These are phyloP conservation scores for Rhopalosiphum nymphaeae DNA, from an alignment of 2,888 invertebrate genomes.

Conservation along the genomic window DNA sequence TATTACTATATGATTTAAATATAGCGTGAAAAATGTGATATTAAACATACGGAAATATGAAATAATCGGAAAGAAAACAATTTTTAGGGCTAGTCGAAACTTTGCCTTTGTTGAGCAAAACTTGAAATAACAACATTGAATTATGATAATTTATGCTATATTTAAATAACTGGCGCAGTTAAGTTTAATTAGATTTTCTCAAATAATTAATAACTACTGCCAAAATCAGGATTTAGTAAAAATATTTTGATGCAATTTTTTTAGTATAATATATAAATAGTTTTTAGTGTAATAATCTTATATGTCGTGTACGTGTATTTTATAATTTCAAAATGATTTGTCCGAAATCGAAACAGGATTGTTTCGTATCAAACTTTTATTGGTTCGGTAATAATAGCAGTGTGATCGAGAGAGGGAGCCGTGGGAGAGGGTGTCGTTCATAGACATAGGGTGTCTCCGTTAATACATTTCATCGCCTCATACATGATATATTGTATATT, in stretches of 20 bases:
- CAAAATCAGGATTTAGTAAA: not conserved
- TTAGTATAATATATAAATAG: not conserved
- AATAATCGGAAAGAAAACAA: not conserved
- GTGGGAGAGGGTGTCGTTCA: not conserved
- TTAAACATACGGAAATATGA: not conserved
- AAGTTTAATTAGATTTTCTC: not conserved
- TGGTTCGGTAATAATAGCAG: not conserved
- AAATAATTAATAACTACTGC: not conserved
- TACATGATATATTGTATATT: not conserved
- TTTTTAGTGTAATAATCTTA: not conserved
- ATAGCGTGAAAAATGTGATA: not conserved
- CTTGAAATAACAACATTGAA: not conserved
- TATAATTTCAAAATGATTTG: not conserved
- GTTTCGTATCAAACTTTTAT: not conserved
- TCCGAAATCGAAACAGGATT: not conserved
- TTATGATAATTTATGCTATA: not conserved
- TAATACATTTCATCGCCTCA: conserved; percentile 33
- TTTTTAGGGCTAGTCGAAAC: not conserved
- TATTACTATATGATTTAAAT: not conserved
- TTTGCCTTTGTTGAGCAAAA: not conserved
- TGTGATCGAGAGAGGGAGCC: not conserved
- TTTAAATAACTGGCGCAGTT: not conserved
- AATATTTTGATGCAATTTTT: not conserved
- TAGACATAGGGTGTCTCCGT: not conserved
- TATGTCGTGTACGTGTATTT: not conserved